These are phyloP conservation scores for Lepidochrysops patricia DNA, from an alignment of 2,888 invertebrate genomes.

Conservation along the genomic window DNA sequence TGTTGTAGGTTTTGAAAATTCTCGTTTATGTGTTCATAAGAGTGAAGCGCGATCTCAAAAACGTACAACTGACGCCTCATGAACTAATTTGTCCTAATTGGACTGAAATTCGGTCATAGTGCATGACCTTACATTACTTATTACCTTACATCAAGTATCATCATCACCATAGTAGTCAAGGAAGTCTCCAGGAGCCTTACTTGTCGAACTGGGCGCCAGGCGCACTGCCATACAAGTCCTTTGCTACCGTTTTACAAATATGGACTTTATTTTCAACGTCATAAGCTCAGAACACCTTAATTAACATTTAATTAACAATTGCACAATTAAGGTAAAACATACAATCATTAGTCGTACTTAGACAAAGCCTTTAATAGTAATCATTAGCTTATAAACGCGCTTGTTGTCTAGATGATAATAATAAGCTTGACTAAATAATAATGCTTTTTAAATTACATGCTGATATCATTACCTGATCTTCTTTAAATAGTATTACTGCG, in stretches of 20 bases:
- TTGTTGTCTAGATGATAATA: neutral
- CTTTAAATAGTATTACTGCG: too few species aligned
- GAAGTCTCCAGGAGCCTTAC: slow-evolving; percentile 4
- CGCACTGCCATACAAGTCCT: slow-evolving; percentile 15
- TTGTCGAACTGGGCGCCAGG: slow-evolving; percentile 3
- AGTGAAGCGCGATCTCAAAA: neutral
- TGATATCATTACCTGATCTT: too few species aligned
- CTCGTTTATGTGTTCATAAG: neutral
- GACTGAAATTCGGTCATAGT: slow-evolving; percentile 4
- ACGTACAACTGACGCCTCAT: neutral
- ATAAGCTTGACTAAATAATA: neutral
- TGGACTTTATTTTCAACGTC: slow-evolving; percentile 6
- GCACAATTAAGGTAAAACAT: slow-evolving; percentile 8
- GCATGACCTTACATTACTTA: too few species aligned
- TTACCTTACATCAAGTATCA: neutral
- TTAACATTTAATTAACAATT: slow-evolving; percentile 10
- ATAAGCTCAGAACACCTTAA: neutral
- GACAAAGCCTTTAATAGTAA: slow-evolving; percentile 1
- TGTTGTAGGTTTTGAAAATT: too few species aligned
- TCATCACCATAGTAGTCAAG: neutral
- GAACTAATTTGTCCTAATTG: slow-evolving; percentile 5
- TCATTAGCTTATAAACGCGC: neutral
- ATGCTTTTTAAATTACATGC: neutral
- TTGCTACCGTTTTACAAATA: neutral
- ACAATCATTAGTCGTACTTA: neutral